Percentiles rank a stretch among this genome's conserved stretches.
These are phyloP conservation scores for Microplitis demolitor DNA, from an alignment of 1,140 invertebrate species.

Conservation along the genomic window DNA sequence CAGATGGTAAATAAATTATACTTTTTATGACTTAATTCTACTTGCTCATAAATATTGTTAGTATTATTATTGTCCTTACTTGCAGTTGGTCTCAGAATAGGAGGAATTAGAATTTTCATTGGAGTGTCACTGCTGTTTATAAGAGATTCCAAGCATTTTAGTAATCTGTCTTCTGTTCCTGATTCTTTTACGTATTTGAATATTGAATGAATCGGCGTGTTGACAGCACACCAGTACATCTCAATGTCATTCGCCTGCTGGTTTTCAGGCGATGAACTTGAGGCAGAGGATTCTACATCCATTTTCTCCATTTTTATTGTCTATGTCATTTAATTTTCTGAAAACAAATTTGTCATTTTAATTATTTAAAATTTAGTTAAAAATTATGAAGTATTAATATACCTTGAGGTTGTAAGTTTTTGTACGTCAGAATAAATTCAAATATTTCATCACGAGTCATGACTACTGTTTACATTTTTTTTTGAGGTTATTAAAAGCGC, in stretches of 20 bases:
- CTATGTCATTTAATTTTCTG: background rate
- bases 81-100: background rate
- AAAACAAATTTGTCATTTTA: background rate
- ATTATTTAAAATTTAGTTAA: too few relatives aligned
- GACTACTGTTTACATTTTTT: too few relatives aligned
- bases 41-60: slow-evolving; percentile 32
- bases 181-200: slow-evolving; percentile 43
- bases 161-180: slow-evolving; percentile 36
- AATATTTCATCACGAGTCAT: too few relatives aligned
- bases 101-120: slow-evolving; percentile 45
- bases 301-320: slow-evolving; percentile 16
- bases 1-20: slow-evolving; percentile 52
- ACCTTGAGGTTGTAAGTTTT: too few relatives aligned
- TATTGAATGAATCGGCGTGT: slow-evolving; percentile 43
- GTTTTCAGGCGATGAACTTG: slow-evolving; percentile 10
- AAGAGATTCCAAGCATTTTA: slow-evolving; percentile 44
- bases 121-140: slow-evolving; percentile 43
- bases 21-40: too few relatives aligned
- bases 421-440: too few relatives aligned
- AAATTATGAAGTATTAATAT: too few relatives aligned
- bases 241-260: slow-evolving; percentile 33
- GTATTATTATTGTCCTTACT: slow-evolving; percentile 28
- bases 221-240: slow-evolving; percentile 44
- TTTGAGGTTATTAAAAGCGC: too few relatives aligned
- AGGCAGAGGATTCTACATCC: slow-evolving; percentile 27